Percentiles rank a stretch among this genome's conserved stretches.
phyloP scores from a whole-genome alignment of 2,797 vertebrate genomes.

The Merluccius polli region DNA sequence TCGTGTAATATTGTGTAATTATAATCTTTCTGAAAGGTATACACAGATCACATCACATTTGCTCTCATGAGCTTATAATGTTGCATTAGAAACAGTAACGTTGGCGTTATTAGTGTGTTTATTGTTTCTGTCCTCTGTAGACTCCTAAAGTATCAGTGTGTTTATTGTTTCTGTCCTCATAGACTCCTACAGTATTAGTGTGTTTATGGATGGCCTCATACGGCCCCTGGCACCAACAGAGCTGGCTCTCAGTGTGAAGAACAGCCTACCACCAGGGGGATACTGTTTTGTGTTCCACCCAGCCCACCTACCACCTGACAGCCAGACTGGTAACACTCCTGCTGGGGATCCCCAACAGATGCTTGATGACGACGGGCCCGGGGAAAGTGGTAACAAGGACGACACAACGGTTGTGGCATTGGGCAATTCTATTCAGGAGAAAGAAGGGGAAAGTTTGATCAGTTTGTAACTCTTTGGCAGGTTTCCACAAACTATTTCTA shows the following conservation, averaged over 20 bases:
- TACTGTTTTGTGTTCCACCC: constrained; percentile 90
- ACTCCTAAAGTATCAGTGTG: constrained; percentile 51
- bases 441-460: constrained; percentile 53
- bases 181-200: constrained; percentile 55
- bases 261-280: constrained; percentile 77
- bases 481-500: neutral
- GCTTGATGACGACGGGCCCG: neutral
- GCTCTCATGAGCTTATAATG: too few relatives aligned
- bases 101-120: constrained; percentile 23
- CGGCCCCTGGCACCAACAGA: constrained; percentile 75
- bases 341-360: neutral
- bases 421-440: neutral
- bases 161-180: constrained; percentile 20
- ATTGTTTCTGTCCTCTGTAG: constrained; percentile 29
- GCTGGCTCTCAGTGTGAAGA: constrained; percentile 85
- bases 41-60: too few relatives aligned
- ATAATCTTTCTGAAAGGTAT: too few relatives aligned
- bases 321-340: constrained; percentile 18
- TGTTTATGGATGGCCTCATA: constrained; percentile 52
- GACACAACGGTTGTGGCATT: neutral
- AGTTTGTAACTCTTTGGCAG: constrained; percentile 39
- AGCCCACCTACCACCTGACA: constrained; percentile 9
- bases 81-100: too few relatives aligned
- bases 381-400: neutral
- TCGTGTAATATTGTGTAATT: too few relatives aligned